Evolutionary conservation across 1,140 invertebrate genomes (phyloP).

Genomic region (Augochlora pura): DNA sequence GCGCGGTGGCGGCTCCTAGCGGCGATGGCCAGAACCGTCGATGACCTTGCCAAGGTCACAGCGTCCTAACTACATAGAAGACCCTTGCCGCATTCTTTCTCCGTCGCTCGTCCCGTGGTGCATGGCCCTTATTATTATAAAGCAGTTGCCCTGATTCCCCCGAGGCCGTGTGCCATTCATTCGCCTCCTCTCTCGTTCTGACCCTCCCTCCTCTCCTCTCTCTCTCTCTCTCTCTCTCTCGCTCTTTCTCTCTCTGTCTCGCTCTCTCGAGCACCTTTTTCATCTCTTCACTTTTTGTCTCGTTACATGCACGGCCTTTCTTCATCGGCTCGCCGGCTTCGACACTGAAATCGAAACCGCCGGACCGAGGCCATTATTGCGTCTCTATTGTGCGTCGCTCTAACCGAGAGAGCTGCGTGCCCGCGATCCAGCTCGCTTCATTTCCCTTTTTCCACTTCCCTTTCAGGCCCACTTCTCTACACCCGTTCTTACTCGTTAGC

Average conservation of each 20-base stretch:
- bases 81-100: slow-evolving; percentile 52
- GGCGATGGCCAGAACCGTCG: slow-evolving; percentile 70
- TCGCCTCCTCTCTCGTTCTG: slow-evolving; percentile 49
- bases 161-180: slow-evolving; percentile 68
- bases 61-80: slow-evolving; percentile 69
- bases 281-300: slow-evolving; percentile 49
- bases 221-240: slow-evolving; percentile 1
- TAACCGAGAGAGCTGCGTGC: background rate
- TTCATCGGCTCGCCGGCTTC: slow-evolving; percentile 45
- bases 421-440: slow-evolving; percentile 38
- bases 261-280: slow-evolving; percentile 13
- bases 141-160: slow-evolving; percentile 67
- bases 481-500: slow-evolving; percentile 7
- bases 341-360: slow-evolving; percentile 62
- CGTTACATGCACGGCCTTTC: slow-evolving; percentile 53
- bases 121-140: slow-evolving; percentile 70
- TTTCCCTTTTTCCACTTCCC: slow-evolving; percentile 39
- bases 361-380: slow-evolving; percentile 52
- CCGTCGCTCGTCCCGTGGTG: slow-evolving; percentile 42
- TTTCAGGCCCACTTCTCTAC: background rate
- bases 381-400: slow-evolving; percentile 49
- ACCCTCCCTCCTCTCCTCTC: background rate
- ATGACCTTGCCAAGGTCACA: slow-evolving; percentile 78
- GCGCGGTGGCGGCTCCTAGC: slow-evolving; percentile 68
- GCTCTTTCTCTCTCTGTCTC: background rate